These are phyloP conservation scores for Trematocara unimaculatum DNA, from an alignment of 2,113 vertebrate genomes.

Conservation along the genomic window DNA sequence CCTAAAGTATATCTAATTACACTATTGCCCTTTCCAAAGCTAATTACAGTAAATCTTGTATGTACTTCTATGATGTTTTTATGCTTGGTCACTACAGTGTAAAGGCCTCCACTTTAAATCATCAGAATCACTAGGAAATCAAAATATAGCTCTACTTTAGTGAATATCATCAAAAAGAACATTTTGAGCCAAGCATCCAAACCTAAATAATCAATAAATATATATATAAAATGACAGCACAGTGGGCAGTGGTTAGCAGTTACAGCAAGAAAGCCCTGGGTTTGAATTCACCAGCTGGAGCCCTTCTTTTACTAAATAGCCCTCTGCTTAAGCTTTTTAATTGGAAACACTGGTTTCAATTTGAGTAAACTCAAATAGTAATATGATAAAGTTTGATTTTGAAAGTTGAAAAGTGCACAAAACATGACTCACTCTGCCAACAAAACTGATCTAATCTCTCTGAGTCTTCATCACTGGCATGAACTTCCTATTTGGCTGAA, in stretches of 20 bases:
- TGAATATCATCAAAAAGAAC: neutral
- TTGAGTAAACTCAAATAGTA: neutral
- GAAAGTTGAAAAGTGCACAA: neutral
- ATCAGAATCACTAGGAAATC: neutral
- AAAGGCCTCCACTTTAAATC: conserved; percentile 1
- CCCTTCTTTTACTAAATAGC: neutral
- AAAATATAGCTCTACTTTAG: neutral
- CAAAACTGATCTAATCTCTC: neutral
- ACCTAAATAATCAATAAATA: neutral
- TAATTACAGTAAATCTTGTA: conserved; percentile 38
- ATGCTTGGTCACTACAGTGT: neutral
- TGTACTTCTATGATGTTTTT: conserved; percentile 30
- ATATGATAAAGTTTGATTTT: neutral
- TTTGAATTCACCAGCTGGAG: neutral
- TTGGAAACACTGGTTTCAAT: neutral
- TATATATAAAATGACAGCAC: neutral
- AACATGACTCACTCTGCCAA: neutral
- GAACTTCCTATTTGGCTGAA: neutral
- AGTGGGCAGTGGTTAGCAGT: neutral
- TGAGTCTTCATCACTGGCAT: neutral
- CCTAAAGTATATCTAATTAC: conserved; percentile 33
- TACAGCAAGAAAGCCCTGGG: neutral
- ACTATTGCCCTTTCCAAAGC: conserved; percentile 1
- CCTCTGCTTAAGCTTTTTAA: neutral
- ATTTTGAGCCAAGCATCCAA: neutral